Evolutionary conservation across 1,140 invertebrate species (phyloP).

Genomic region (Aphelinus certus): DNA sequence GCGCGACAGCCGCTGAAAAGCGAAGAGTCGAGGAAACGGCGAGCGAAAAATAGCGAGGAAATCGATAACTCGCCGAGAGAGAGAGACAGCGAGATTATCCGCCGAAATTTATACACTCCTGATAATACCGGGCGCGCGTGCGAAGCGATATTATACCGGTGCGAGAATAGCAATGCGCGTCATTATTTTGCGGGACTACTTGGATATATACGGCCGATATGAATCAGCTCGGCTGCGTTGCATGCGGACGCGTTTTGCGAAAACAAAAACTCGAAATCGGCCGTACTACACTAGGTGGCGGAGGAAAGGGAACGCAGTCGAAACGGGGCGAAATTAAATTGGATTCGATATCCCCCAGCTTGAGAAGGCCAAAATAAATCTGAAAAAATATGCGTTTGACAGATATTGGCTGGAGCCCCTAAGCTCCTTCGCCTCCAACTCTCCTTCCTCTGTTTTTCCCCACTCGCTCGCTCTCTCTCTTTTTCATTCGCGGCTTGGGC

Average conservation of each 20-base stretch:
- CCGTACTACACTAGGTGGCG: neutral
- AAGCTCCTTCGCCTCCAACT: conserved; percentile 32
- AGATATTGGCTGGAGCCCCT: conserved; percentile 53
- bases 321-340: conserved; percentile 54
- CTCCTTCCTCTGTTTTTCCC: conserved; percentile 25
- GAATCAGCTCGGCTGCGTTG: conserved; percentile 10
- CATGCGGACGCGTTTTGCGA: too few relatives aligned
- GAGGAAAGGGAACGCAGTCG: conserved; percentile 24
- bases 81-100: conserved; percentile 27
- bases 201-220: conserved; percentile 17
- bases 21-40: too few relatives aligned
- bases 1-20: too few relatives aligned
- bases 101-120: too few relatives aligned
- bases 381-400: conserved; percentile 62
- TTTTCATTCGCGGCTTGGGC: conserved; percentile 18
- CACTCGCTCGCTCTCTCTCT: conserved; percentile 34
- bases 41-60: neutral
- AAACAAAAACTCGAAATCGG: too few relatives aligned
- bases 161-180: neutral
- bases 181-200: conserved; percentile 22
- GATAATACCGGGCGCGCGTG: too few relatives aligned
- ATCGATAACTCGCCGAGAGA: conserved; percentile 24
- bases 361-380: conserved; percentile 55
- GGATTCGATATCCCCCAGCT: conserved; percentile 40
- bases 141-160: too few relatives aligned